Evolutionary conservation across 2,113 vertebrate genomes (phyloP).

Genomic region (Ivindomyrus marchei): DNA sequence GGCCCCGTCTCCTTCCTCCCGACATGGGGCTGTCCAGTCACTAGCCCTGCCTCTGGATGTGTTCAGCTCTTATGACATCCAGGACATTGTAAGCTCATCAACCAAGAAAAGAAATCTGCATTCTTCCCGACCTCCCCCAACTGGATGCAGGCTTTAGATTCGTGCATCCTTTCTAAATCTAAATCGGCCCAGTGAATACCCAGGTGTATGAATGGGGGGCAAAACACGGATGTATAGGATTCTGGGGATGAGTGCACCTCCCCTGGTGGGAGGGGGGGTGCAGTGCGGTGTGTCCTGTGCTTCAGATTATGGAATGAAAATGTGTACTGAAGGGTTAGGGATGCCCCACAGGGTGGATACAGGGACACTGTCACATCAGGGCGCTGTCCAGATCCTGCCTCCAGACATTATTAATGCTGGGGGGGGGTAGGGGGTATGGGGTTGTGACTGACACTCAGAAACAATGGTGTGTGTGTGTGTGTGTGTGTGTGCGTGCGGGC

Average conservation of each 20-base stretch:
- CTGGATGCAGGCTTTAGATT: neutral
- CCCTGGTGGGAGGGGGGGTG: neutral
- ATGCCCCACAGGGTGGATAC: conserved; percentile 7
- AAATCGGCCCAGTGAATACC: neutral
- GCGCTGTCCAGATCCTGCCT: conserved; percentile 11
- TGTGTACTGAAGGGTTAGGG: conserved; percentile 24
- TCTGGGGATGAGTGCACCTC: neutral
- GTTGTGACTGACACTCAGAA: conserved; percentile 4
- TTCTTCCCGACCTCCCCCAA: neutral
- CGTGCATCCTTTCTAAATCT: neutral
- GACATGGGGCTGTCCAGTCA: neutral
- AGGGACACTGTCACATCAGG: neutral
- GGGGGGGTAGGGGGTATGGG: neutral
- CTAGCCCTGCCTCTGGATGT: neutral
- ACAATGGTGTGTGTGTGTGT: neutral
- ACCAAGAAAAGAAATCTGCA: neutral
- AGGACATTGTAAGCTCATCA: neutral
- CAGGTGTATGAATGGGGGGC: neutral
- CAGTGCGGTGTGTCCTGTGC: neutral
- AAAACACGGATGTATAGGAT: neutral
- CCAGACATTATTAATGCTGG: conserved; percentile 16
- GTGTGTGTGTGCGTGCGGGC: neutral
- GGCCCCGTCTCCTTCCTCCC: neutral
- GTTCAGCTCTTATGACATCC: neutral
- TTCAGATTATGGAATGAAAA: neutral